Evolutionary conservation across 2,888 invertebrate species (phyloP).

Genomic region (Busseola fusca): DNA sequence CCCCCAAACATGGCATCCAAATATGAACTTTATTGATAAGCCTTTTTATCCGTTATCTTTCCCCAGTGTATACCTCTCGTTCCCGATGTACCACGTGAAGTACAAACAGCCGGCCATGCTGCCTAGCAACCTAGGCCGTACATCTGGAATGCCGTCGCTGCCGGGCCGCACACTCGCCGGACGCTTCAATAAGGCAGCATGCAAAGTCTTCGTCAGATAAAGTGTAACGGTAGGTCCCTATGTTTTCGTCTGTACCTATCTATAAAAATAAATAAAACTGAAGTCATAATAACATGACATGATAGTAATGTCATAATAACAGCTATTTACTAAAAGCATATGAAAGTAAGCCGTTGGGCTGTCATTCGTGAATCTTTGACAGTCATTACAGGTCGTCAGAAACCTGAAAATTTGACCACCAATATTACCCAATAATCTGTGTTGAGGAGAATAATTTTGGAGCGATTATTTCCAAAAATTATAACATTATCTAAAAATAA

Average conservation of each 20-base stretch:
- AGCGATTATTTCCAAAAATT: no score
- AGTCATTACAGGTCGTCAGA: no score
- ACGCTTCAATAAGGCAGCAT: slow-evolving; percentile 87
- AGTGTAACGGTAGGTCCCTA: background rate
- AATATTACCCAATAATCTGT: no score
- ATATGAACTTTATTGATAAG: background rate
- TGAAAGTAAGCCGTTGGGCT: background rate
- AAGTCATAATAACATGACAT: background rate
- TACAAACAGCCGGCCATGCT: slow-evolving; percentile 90
- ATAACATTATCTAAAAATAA: no score
- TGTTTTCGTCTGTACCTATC: background rate
- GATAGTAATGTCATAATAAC: background rate
- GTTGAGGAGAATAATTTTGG: no score
- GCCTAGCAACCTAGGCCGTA: slow-evolving; percentile 85
- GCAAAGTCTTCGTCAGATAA: slow-evolving; percentile 84
- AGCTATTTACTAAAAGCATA: background rate
- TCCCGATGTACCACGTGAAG: slow-evolving; percentile 88
- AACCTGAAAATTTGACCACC: no score
- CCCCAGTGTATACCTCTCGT: slow-evolving; percentile 87
- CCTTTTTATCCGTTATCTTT: slow-evolving; percentile 5
- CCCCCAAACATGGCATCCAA: background rate
- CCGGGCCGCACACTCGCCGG: slow-evolving; percentile 89
- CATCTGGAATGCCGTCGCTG: slow-evolving; percentile 84
- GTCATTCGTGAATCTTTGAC: no score
- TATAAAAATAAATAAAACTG: background rate